Base-by-base conservation (phyloP, 1,140 invertebrate species). In the Amphibalanus amphitrite region DNA sequence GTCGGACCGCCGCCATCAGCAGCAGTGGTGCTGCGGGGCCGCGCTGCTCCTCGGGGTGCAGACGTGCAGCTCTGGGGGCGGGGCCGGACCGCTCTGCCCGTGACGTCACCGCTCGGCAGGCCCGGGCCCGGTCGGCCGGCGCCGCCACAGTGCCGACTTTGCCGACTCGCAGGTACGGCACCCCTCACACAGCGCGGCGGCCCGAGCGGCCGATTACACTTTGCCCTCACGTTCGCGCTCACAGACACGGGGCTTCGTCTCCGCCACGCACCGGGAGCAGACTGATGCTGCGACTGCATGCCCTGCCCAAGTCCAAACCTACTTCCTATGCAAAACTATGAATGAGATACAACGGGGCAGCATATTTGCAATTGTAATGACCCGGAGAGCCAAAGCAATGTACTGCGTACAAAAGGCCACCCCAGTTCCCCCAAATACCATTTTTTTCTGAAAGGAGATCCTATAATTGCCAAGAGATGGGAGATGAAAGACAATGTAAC, bases 311-410 rank as follows among this genome's bases (percentile, higher is more conserved):
- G 47, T 59, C 47, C 47, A 59, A 59, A 59, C 47, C 47, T 59
- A 59, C 47, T 59, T 59, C 47, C 47, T 59, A 59, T 59, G 47
- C 47, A 59, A 59, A 59, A 59, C 47, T 59, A 59, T 59, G 47
- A 59, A 59, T 59, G 47, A 59, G 47, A 59, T 59, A 59, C 47
- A 59, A 59, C 47, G 47, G 47, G 47, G 47, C 47, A 59, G 6
- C 47, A 20, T 59, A 59, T 59, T 59, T 59, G 47, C 47, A 59
- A 59, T 59, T 59, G 47, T 59, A 59, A 59, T 59, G 47, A 59
- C 47, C 47, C 47, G 47, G 47, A 59, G 47, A 59, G 47, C 13
- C 47, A 59, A 23, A 59, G 47, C 47, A 59, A 59, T 59, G 47
- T 23, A 59, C 47, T 20, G 10, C 20, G 47, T 59, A 59, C 47